Percentiles rank a stretch among this genome's conserved stretches.
phyloP scores from a whole-genome alignment of 1,140 invertebrate species.

The Steinernema khuongi region DNA sequence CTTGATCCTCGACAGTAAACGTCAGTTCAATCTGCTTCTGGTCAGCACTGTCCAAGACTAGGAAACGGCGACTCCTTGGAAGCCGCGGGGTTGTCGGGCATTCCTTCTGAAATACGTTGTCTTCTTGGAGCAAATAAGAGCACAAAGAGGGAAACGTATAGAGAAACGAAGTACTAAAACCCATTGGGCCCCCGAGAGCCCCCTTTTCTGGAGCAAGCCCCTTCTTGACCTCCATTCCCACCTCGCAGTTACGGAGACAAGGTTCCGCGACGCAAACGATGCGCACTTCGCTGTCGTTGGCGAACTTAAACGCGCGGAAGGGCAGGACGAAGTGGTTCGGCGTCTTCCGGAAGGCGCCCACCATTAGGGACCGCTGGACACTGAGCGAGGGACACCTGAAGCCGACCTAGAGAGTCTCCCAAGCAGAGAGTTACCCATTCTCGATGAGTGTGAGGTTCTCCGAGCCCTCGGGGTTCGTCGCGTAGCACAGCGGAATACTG shows the following conservation, averaged over 20 bases:
- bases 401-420: neutral
- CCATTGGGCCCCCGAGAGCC: too few relatives aligned
- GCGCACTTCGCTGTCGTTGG: slow-evolving; percentile 3
- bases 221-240: too few relatives aligned
- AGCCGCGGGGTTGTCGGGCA: too few relatives aligned
- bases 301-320: slow-evolving; percentile 2
- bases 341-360: neutral
- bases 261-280: slow-evolving; percentile 1
- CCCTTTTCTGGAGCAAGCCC: too few relatives aligned
- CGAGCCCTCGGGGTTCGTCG: neutral
- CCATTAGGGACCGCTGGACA: neutral
- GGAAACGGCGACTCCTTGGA: too few relatives aligned
- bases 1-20: neutral
- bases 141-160: too few relatives aligned
- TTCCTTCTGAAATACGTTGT: too few relatives aligned
- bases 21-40: neutral
- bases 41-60: too few relatives aligned
- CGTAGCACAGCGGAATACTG: slow-evolving; percentile 5
- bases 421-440: neutral
- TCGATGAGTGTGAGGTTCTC: neutral
- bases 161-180: too few relatives aligned
- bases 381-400: neutral
- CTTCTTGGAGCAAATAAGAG: neutral
- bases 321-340: neutral
- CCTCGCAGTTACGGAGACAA: neutral